These are phyloP conservation scores for Phlogophora meticulosa DNA, from an alignment of 2,888 invertebrate genomes.

Conservation along the genomic window DNA sequence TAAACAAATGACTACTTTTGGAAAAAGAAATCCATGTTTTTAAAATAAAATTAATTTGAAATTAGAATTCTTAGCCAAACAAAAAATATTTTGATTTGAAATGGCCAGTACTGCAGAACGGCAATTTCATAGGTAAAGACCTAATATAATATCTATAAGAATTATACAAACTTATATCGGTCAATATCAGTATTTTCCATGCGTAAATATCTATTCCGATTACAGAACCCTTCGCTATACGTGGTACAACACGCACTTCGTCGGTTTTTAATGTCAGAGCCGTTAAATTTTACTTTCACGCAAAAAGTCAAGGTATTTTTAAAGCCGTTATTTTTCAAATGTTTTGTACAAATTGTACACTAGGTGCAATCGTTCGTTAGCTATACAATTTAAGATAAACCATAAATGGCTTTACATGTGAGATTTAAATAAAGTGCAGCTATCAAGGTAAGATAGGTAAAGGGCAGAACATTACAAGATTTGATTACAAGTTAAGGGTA, in stretches of 20 bases:
- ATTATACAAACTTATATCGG: too few relatives aligned
- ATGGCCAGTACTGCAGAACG: too few relatives aligned
- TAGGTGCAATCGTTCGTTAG: neutral
- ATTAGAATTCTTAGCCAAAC: too few relatives aligned
- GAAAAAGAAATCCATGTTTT: too few relatives aligned
- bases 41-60: too few relatives aligned
- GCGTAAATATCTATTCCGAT: too few relatives aligned
- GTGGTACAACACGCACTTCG: neutral
- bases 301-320: constrained; percentile 59
- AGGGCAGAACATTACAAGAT: neutral
- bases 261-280: constrained; percentile 45
- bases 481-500: constrained; percentile 6
- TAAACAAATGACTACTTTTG: too few relatives aligned
- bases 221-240: too few relatives aligned
- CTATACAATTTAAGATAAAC: neutral
- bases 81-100: too few relatives aligned
- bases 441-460: neutral
- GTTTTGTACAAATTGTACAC: constrained; percentile 11
- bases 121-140: too few relatives aligned
- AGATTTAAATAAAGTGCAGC: neutral
- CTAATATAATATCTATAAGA: too few relatives aligned
- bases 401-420: neutral
- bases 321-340: constrained; percentile 33
- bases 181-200: too few relatives aligned
- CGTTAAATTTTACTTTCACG: constrained; percentile 47